Evolutionary conservation across 2,797 vertebrate species (phyloP).

Genomic region (Bovichtus diacanthus): DNA sequence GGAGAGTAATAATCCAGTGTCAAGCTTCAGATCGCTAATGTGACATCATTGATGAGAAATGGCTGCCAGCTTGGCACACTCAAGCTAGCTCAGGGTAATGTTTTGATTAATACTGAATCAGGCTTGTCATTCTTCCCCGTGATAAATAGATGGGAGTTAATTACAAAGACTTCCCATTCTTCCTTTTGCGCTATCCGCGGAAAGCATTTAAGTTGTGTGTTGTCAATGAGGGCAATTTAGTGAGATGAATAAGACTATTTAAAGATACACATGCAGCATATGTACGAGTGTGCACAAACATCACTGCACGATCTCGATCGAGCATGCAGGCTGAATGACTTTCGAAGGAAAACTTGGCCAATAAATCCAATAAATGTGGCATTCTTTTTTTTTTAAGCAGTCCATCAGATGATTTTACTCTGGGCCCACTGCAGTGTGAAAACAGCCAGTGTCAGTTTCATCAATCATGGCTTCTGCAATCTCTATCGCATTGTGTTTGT

Average conservation of each 20-base stretch:
- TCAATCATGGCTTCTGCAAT: conserved; percentile 44
- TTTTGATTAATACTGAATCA: conserved; percentile 79
- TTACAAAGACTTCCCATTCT: conserved; percentile 61
- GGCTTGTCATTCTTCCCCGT: conserved; percentile 60
- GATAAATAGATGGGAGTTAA: conserved; percentile 71
- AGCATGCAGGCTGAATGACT: background rate
- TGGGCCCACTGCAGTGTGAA: conserved; percentile 29
- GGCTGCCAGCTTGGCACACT: conserved; percentile 63
- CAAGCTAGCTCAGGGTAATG: conserved; percentile 61
- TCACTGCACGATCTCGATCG: background rate
- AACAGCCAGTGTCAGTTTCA: conserved; percentile 18
- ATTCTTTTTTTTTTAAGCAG: conserved; percentile 15
- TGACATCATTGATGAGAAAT: conserved; percentile 71
- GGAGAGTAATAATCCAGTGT: conserved; percentile 66
- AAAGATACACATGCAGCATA: background rate
- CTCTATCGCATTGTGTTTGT: conserved; percentile 37
- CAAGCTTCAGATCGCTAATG: conserved; percentile 62
- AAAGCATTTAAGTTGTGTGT: conserved; percentile 19
- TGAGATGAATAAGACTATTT: conserved; percentile 32
- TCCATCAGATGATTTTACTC: conserved; percentile 15
- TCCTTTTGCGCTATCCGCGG: conserved; percentile 19
- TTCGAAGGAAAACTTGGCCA: background rate
- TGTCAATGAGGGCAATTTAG: conserved; percentile 40
- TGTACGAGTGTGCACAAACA: background rate
- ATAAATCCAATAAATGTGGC: conserved; percentile 16